Conservation (phyloP, 2,888 invertebrate genomes). For the Dilophus febrilis region DNA sequence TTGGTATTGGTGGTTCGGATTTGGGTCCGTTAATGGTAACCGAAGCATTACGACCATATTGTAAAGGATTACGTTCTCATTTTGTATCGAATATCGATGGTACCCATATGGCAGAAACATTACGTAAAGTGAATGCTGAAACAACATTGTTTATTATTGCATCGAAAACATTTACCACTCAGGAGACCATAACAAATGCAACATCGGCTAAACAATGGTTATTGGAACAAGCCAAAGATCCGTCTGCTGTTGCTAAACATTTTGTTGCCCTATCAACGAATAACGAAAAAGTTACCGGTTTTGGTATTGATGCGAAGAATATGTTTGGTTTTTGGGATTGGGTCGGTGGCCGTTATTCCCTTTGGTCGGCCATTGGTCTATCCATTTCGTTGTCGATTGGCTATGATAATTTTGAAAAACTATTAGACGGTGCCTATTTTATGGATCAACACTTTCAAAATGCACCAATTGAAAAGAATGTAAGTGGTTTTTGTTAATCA, state of each 20-base stretch:
- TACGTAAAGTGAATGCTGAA: constrained; percentile 79
- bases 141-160: constrained; percentile 96
- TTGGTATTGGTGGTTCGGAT: constrained; percentile 99
- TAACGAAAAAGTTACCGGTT: constrained; percentile 79
- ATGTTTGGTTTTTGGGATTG: constrained; percentile 99
- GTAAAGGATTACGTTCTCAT: constrained; percentile 69
- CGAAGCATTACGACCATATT: constrained; percentile 87
- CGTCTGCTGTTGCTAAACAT: constrained; percentile 79
- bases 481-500: constrained; percentile 31
- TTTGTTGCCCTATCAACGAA: constrained; percentile 98
- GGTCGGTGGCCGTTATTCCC: constrained; percentile 94
- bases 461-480: constrained; percentile 81
- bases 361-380: constrained; percentile 98
- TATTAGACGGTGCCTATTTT: constrained; percentile 79
- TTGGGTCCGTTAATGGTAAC: constrained; percentile 98
- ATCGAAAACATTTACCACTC: constrained; percentile 98
- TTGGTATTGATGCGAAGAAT: constrained; percentile 92
- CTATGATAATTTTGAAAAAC: constrained; percentile 82
- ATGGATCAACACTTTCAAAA: constrained; percentile 87
- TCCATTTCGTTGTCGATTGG: constrained; percentile 89
- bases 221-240: constrained; percentile 63
- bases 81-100: constrained; percentile 99
- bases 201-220: constrained; percentile 96
- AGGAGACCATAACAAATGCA: constrained; percentile 98
- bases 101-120: constrained; percentile 87